These are phyloP conservation scores for Istiophorus platypterus DNA, from an alignment of 2,113 vertebrate genomes.

Conservation along the genomic window DNA sequence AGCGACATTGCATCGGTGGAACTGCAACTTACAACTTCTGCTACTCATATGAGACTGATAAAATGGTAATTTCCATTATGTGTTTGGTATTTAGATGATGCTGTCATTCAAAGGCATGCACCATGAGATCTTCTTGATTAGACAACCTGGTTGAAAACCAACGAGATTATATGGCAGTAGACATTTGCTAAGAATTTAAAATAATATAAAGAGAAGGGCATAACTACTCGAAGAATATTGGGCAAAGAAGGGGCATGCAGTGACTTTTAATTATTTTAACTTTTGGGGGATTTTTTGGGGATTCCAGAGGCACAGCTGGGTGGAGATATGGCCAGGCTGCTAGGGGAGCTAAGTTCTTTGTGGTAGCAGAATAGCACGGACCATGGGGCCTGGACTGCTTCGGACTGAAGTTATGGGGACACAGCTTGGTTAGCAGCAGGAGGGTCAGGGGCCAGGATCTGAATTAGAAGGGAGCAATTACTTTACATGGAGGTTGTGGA, in stretches of 20 bases:
- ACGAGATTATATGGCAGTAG: background rate
- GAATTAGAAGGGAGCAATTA: conserved; percentile 40
- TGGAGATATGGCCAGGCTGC: conserved; percentile 11
- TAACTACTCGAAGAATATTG: background rate
- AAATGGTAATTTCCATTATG: conserved; percentile 26
- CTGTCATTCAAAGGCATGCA: conserved; percentile 13
- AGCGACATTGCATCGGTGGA: background rate
- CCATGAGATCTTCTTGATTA: conserved; percentile 13
- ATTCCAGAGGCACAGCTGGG: conserved; percentile 42
- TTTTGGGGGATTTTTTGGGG: too few relatives aligned
- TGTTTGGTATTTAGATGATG: conserved; percentile 6
- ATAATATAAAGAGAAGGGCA: background rate
- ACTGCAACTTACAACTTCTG: background rate
- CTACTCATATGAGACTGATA: background rate
- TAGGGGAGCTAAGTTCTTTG: conserved; percentile 32
- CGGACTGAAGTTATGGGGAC: conserved; percentile 22
- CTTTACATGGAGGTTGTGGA: conserved; percentile 1
- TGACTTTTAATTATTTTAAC: conserved; percentile 11
- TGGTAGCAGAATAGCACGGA: conserved; percentile 30
- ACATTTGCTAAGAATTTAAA: background rate
- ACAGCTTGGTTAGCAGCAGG: conserved; percentile 41
- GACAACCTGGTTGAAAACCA: conserved; percentile 13
- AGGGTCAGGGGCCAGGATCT: conserved; percentile 28
- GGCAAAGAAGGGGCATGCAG: background rate
- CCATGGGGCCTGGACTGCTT: conserved; percentile 8